Conservation (phyloP, 2,113 vertebrate genomes). For the Clupea harengus region DNA sequence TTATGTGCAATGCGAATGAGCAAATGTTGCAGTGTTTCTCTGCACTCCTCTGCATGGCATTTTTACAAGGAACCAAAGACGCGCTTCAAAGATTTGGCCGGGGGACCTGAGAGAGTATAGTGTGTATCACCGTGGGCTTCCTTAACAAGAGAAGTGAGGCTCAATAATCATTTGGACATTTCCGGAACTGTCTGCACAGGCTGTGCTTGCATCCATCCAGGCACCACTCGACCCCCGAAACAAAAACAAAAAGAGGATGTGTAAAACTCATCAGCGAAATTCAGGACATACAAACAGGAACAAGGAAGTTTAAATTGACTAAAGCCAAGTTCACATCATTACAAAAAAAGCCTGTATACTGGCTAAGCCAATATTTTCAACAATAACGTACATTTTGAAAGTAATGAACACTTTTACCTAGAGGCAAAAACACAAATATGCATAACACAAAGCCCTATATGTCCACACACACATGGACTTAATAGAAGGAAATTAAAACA, state of each 20-base stretch:
- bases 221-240: neutral
- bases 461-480: neutral
- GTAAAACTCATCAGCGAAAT: neutral
- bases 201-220: conserved; percentile 19
- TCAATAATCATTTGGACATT: conserved; percentile 32
- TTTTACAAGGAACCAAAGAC: conserved; percentile 31
- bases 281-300: neutral
- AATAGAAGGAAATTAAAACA: conserved; percentile 6
- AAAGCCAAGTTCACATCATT: neutral
- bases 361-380: neutral
- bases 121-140: neutral
- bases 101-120: conserved; percentile 1
- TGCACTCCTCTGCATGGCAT: neutral
- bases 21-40: neutral
- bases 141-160: neutral
- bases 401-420: conserved; percentile 9
- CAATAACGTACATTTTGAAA: neutral
- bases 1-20: neutral
- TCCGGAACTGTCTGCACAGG: conserved; percentile 37
- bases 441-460: neutral
- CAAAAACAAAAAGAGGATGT: neutral
- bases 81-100: neutral
- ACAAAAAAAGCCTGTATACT: neutral
- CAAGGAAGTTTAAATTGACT: neutral
- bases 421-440: neutral